Evolutionary conservation across 2,797 vertebrate genomes (phyloP).

Genomic region (Dallia pectoralis): DNA sequence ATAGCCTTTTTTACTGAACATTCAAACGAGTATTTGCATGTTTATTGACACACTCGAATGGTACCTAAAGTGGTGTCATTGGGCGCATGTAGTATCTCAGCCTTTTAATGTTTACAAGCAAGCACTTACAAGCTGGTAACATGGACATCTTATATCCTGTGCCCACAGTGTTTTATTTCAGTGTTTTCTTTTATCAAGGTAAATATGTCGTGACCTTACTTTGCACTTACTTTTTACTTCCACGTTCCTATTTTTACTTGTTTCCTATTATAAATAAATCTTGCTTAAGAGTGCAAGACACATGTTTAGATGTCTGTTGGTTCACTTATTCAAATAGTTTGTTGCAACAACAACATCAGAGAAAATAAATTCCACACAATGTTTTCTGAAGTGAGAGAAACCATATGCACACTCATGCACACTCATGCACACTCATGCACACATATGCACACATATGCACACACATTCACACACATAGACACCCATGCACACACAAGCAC

Average conservation of each 20-base stretch:
- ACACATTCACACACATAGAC: too few species aligned
- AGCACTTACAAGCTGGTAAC: slow-evolving; percentile 55
- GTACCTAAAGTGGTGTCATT: slow-evolving; percentile 59
- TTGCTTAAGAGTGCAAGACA: slow-evolving; percentile 54
- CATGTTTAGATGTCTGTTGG: slow-evolving; percentile 34
- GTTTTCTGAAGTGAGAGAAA: neutral
- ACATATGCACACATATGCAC: too few species aligned
- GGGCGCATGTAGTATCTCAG: slow-evolving; percentile 52
- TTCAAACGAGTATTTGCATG: slow-evolving; percentile 53
- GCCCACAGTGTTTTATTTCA: slow-evolving; percentile 52
- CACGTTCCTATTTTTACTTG: slow-evolving; percentile 43
- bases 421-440: too few species aligned
- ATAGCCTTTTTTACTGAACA: slow-evolving; percentile 11
- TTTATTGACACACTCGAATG: slow-evolving; percentile 71
- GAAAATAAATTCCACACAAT: neutral
- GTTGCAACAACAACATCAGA: neutral
- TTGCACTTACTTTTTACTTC: slow-evolving; percentile 52
- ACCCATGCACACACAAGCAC: too few species aligned
- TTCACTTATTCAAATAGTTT: neutral
- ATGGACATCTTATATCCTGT: slow-evolving; percentile 61
- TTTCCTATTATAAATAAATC: slow-evolving; percentile 57
- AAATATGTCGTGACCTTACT: slow-evolving; percentile 45
- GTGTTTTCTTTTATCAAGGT: slow-evolving; percentile 54
- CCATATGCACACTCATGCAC: too few species aligned
- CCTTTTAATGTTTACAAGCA: slow-evolving; percentile 51